Conservation (phyloP, 1,140 invertebrate genomes). For the Lycorma delicatula region DNA sequence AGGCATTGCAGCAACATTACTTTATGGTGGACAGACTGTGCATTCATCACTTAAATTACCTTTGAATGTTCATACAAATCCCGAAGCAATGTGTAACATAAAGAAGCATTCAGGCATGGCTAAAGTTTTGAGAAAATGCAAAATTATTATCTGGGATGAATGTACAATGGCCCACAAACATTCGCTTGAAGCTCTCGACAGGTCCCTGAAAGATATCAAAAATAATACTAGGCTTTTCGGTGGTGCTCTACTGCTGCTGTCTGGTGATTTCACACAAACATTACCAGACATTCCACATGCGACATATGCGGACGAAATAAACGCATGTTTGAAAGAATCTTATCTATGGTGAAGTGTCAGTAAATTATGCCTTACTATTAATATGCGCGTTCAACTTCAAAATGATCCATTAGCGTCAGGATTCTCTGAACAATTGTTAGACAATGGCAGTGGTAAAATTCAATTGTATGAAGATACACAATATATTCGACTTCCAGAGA, state of each 20-base stretch:
- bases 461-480: conserved; percentile 1
- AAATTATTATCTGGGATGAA: no score
- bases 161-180: conserved; percentile 33
- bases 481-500: conserved; percentile 13
- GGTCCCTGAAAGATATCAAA: conserved; percentile 29
- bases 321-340: conserved; percentile 35
- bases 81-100: no score
- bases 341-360: conserved; percentile 37
- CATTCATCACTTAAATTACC: no score
- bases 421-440: conserved; percentile 31
- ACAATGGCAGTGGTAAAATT: conserved; percentile 16
- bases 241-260: conserved; percentile 19
- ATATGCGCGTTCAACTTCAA: conserved; percentile 26
- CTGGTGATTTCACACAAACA: conserved; percentile 35
- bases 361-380: conserved; percentile 22
- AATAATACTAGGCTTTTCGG: conserved; percentile 2
- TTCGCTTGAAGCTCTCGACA: conserved; percentile 31
- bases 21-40: no score
- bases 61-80: no score
- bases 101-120: no score
- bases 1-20: no score
- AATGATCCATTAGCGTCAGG: conserved; percentile 23
- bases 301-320: conserved; percentile 30
- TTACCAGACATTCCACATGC: conserved; percentile 38
- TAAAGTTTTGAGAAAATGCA: no score